Evolutionary conservation across 2,888 invertebrate genomes (phyloP), one percentile per base, ranked within the genome.

Genomic region (Anthophora plumipes): DNA sequence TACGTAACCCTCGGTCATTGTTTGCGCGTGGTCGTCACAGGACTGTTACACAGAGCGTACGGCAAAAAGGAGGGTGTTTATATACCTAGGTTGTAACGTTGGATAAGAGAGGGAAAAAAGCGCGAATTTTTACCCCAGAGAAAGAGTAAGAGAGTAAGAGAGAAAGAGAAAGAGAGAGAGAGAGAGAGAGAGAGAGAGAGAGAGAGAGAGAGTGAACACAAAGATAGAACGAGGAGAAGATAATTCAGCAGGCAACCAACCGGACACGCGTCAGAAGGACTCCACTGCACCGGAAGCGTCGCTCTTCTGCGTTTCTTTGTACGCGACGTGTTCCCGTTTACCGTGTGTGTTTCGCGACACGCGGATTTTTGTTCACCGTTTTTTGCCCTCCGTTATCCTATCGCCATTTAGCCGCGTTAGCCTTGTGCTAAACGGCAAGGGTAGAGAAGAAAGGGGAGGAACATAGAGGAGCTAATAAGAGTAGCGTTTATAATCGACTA

Each of bases 1-100:
- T 87, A 86, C 87, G 86, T 89, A 86, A 80, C 85, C 82, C 84
- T 83, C 86, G 31, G 80, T 85, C 89, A 85, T 90, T 89, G 89
- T 88, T 90, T 80, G 85, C 73, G 73, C 90, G 54, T 61, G 25
- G 68, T 85, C 83, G 82, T 82, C 82, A 77, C 85, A 84, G 77
- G 76, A 78, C 81, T 79, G 78, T 59, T n/a, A n/a, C 78, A 73
- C 79, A 50, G 66, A 77, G 41, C 74, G 75, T 67, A 77, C 76
- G 75, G 48, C 64, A 79, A 83, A 83, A 77, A 84, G 75, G 80
- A 80, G 85, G 74, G 68, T 54, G 67, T 61, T 57, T 63, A 50
- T 68, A 37, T 39, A n/a, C 60, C 63, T 63, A 64, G 69, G 81
- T 71, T 48, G 57, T 69, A 37, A 46, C 55, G 72, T 39, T 55